These are phyloP conservation scores for Aphidius ervi DNA, from an alignment of 1,140 invertebrate genomes.

Conservation along the genomic window DNA sequence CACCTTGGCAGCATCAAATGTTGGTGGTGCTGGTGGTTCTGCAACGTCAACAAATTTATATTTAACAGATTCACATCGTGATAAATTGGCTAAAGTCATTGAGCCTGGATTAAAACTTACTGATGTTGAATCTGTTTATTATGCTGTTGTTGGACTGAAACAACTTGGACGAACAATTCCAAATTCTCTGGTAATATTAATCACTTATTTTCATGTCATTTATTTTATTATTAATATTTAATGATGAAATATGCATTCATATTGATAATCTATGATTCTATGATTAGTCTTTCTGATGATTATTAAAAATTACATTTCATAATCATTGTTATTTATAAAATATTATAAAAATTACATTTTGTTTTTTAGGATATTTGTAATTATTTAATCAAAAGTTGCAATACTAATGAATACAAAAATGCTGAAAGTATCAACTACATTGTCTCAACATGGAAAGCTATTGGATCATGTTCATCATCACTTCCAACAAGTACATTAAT, in stretches of 20 bases:
- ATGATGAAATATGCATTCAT: conserved; percentile 39
- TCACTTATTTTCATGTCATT: conserved; percentile 12
- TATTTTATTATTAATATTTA: conserved; percentile 11
- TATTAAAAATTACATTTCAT: no score
- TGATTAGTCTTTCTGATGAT: conserved; percentile 53
- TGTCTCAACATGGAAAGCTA: conserved; percentile 50
- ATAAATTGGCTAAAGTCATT: conserved; percentile 55
- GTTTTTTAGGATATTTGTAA: conserved; percentile 57
- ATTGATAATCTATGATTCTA: conserved; percentile 42
- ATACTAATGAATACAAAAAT: conserved; percentile 41
- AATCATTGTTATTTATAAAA: no score
- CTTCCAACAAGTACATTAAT: conserved; percentile 34
- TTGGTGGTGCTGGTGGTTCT: conserved; percentile 10
- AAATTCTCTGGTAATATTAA: conserved; percentile 49
- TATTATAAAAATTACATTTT: conserved; percentile 11
- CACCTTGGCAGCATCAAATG: conserved; percentile 25
- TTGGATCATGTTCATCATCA: conserved; percentile 48
- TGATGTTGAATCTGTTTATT: conserved; percentile 55
- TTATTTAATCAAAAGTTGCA: conserved; percentile 42
- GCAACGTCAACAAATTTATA: conserved; percentile 52
- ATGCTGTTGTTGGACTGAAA: conserved; percentile 57
- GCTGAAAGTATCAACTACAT: conserved; percentile 57
- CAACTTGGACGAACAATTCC: conserved; percentile 51
- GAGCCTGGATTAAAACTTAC: conserved; percentile 52
- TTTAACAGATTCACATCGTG: conserved; percentile 55